Conservation (phyloP, 2,113 vertebrate genomes). For the Psephotus haematonotus region DNA sequence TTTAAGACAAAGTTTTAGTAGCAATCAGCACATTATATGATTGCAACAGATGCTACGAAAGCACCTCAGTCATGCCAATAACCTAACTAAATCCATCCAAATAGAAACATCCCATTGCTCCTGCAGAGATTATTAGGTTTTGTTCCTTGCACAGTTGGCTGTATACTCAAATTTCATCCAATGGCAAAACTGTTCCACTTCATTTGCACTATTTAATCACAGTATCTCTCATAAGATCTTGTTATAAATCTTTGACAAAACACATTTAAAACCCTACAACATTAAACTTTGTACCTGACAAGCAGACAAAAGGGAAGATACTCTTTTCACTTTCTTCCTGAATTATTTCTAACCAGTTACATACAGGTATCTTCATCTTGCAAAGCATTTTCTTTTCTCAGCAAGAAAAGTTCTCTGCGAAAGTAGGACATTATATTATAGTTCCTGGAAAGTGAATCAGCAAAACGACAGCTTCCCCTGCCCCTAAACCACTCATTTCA, state of each 20-base stretch:
- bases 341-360: not conserved
- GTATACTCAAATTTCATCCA: not conserved
- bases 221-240: not conserved
- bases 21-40: not conserved
- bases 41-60: not conserved
- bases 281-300: not conserved
- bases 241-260: not conserved
- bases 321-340: not conserved
- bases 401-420: not conserved
- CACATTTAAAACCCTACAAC: not conserved
- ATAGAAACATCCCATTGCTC: not conserved
- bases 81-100: not conserved
- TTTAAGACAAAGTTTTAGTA: not conserved
- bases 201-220: not conserved
- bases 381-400: not conserved
- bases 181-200: not conserved
- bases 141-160: not conserved
- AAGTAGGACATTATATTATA: not conserved
- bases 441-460: not conserved
- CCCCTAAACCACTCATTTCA: not conserved
- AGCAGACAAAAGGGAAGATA: not conserved
- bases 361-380: not conserved
- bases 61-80: not conserved
- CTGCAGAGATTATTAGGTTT: not conserved
- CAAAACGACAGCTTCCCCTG: not conserved